A percentile compares a stretch with the other conserved stretches of the same genome.
phyloP scores from a whole-genome alignment of 2,888 invertebrate species.

The Dryococelus australis region DNA sequence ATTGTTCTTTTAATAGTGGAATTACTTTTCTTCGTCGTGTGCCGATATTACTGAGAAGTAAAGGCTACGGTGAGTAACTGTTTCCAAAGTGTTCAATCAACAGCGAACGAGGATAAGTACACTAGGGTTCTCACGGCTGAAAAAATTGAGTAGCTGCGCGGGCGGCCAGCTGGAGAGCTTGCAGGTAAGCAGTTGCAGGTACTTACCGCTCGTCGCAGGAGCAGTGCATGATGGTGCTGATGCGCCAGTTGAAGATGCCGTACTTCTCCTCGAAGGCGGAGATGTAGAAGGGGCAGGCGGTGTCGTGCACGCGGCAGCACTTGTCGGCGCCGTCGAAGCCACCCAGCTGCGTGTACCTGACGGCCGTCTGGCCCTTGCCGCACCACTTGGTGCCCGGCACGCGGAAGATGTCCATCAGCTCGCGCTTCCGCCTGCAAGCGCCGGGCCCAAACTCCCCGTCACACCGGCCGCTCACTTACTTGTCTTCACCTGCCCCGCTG shows the following conservation, averaged over 20 bases:
- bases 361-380: conserved; percentile 85
- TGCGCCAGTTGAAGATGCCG: conserved; percentile 86
- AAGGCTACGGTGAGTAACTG: too few species aligned
- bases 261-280: conserved; percentile 84
- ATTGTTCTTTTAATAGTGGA: too few species aligned
- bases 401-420: conserved; percentile 72
- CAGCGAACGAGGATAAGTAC: too few species aligned
- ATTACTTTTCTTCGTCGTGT: too few species aligned
- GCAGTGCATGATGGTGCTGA: conserved; percentile 92
- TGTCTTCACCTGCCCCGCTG: conserved; percentile 19
- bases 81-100: too few species aligned
- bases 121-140: too few species aligned
- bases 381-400: conserved; percentile 95
- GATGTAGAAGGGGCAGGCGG: conserved; percentile 84
- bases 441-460: conserved; percentile 48
- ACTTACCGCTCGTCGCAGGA: conserved; percentile 88
- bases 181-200: too few species aligned
- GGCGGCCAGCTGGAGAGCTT: too few species aligned
- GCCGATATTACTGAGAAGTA: too few species aligned
- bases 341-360: conserved; percentile 82
- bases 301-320: conserved; percentile 84
- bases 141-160: too few species aligned
- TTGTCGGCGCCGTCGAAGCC: conserved; percentile 83
- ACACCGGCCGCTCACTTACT: conserved; percentile 37
- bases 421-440: conserved; percentile 60